Base-by-base conservation (phyloP, 1,140 invertebrate genomes). In the Apis laboriosa region DNA sequence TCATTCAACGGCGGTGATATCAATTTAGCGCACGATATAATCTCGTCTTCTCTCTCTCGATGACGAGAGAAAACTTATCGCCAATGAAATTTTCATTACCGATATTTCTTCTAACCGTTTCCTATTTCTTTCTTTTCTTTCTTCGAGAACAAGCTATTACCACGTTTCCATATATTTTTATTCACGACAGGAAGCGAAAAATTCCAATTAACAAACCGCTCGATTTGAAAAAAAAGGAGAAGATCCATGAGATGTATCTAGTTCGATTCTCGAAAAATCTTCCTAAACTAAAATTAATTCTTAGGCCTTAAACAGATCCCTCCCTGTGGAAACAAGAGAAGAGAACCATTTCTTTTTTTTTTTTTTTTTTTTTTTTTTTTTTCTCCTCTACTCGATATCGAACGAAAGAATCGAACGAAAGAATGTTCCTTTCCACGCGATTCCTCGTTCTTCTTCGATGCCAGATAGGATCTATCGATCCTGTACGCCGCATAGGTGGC, bases 391-490 rank as follows among this genome's bases (percentile, higher is more conserved):
- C 34, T 17, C 19, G n/a, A 24, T 55, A 11, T 4, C 56, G 5
- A 19, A 67, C 24, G 34, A 34, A 43, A 17, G 71, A 76, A 78
- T 55, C 76, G 71, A 19, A 66, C 58, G 85, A 79, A 80, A 80
- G 75, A 61, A 28, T 34, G 76, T 34, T 72, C 74, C 15, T 43
- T 88, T 63, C 70, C 28, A 64, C 43, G 34, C 49, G 58, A 70
- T 78, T 84, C 67, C 68, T 67, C 76, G 73, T 80, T 76, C 61
- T 66, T 82, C 81, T 43, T 77, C 61, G 66, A 51, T 1, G 17
- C 13, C 76, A 74, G 86, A 90, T 90, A 90, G 67, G 84, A 90
- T 90, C 89, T 89, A 89, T 90, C 81, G 88, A 90, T 89, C 82
- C 68, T 53, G 74, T 63, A 28, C 55, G 60, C 66, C 43, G 68